phyloP scores from a whole-genome alignment of 2,113 vertebrate genomes.

The Serinus canaria region DNA sequence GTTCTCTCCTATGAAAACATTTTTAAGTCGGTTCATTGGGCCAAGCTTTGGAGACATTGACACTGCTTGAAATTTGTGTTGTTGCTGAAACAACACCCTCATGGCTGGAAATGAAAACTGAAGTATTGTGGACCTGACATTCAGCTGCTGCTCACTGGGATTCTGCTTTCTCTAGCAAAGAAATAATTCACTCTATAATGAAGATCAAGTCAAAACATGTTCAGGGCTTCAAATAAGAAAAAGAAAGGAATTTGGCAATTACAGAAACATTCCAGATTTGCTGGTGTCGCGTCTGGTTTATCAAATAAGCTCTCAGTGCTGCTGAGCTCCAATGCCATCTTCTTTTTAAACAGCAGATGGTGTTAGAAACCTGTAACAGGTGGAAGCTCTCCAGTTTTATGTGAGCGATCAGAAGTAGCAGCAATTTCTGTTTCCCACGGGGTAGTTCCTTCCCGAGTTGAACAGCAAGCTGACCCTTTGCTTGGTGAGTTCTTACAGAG shows the following conservation, averaged over 20 bases:
- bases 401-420: conserved; percentile 48
- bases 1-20: neutral
- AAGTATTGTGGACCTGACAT: neutral
- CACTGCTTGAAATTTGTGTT: neutral
- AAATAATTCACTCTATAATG: neutral
- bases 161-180: neutral
- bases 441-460: conserved; percentile 29
- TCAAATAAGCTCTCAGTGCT: neutral
- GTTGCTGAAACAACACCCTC: neutral
- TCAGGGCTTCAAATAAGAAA: neutral
- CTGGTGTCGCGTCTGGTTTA: neutral
- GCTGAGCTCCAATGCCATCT: conserved; percentile 47
- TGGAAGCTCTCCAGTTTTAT: conserved; percentile 47
- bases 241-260: neutral
- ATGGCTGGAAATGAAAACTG: neutral
- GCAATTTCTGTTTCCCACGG: conserved; percentile 52
- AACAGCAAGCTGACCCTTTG: conserved; percentile 26
- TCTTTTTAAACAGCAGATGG: conserved; percentile 73
- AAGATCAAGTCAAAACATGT: neutral
- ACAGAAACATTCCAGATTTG: neutral
- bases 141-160: neutral
- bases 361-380: conserved; percentile 71
- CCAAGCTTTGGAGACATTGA: neutral
- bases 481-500: neutral
- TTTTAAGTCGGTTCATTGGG: neutral